These are phyloP conservation scores for Muricea muricata DNA, from an alignment of 92 coral and sea anemone species.

Conservation along the genomic window DNA sequence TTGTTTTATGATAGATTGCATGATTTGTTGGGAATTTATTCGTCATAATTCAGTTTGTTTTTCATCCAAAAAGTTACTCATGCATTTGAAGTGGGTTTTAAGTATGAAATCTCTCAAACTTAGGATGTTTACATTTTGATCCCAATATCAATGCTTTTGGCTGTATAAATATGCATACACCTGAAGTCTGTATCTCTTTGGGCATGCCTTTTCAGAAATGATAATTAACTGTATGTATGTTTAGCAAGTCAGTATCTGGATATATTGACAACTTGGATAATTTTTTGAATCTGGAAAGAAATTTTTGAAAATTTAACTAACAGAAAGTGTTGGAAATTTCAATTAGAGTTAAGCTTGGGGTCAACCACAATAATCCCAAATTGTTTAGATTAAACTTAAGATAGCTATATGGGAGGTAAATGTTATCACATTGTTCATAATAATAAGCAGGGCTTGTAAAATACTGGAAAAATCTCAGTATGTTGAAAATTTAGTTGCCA, in stretches of 20 bases:
- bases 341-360: neutral
- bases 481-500: too few relatives aligned
- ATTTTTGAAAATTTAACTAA: neutral
- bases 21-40: neutral
- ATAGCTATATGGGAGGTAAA: neutral
- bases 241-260: neutral
- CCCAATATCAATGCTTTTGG: neutral
- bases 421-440: neutral
- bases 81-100: neutral
- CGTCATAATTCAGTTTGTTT: neutral
- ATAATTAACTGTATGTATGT: neutral
- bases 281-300: neutral
- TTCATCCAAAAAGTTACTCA: neutral
- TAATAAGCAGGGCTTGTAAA: too few relatives aligned
- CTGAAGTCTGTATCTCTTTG: neutral
- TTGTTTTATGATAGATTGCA: neutral
- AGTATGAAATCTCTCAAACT: neutral
- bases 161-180: neutral
- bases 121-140: neutral
- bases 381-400: constrained; percentile 4
- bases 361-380: neutral
- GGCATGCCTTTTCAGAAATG: neutral
- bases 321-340: neutral
- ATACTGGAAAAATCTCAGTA: too few relatives aligned
- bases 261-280: neutral